These are phyloP conservation scores for Cyanistes caeruleus DNA, from an alignment of 2,113 vertebrate species.

Conservation along the genomic window DNA sequence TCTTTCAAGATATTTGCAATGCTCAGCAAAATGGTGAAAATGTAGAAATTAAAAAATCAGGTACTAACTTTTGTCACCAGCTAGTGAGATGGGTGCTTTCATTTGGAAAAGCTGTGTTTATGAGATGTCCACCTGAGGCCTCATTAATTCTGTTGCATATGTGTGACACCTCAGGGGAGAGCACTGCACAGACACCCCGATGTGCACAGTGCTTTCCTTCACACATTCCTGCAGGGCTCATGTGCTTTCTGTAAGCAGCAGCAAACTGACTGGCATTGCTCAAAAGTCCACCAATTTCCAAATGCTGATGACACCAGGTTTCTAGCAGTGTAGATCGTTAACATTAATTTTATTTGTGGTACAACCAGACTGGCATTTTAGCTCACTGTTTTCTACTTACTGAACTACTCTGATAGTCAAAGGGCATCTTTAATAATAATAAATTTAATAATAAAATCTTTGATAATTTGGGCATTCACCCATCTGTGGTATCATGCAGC, in stretches of 20 bases:
- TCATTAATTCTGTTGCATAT: accelerated
- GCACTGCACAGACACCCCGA: background rate
- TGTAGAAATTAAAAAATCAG: background rate
- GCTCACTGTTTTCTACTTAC: background rate
- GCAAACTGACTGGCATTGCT: background rate
- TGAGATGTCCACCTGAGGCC: background rate
- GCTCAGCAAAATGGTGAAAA: background rate
- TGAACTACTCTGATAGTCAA: background rate
- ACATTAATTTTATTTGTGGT: background rate
- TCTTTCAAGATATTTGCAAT: background rate
- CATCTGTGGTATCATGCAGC: background rate
- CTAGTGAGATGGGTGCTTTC: background rate
- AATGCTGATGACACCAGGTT: background rate
- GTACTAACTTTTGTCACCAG: background rate
- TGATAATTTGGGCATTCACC: background rate
- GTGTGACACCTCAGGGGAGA: background rate
- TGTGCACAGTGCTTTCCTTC: accelerated
- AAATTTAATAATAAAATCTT: background rate
- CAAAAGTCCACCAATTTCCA: background rate
- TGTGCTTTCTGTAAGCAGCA: background rate
- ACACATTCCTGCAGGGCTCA: background rate
- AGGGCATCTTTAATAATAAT: background rate
- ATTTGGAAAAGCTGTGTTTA: background rate
- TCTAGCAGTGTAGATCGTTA: background rate
- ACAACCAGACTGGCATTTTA: background rate